Evolutionary conservation across 2,113 vertebrate species (phyloP).

Genomic region (Pygoscelis adeliae): DNA sequence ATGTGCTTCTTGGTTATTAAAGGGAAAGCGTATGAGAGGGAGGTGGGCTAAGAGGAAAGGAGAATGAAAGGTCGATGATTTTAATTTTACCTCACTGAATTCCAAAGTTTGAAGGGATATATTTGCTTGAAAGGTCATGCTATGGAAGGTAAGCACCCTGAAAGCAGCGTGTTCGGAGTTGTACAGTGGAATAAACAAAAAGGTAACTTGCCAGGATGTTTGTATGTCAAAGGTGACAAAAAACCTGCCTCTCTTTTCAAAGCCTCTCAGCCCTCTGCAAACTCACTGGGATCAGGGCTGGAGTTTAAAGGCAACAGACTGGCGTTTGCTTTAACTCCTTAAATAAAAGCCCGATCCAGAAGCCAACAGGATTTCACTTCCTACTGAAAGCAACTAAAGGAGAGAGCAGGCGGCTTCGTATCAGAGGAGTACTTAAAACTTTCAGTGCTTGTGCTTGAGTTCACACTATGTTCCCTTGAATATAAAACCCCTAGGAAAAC

Average conservation of each 20-base stretch:
- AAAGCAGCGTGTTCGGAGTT: not conserved
- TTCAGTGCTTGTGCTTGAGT: not conserved
- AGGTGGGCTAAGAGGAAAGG: slow-evolving; percentile 22
- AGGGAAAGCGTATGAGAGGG: not conserved
- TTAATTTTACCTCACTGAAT: slow-evolving; percentile 64
- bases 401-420: not conserved
- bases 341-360: slow-evolving; percentile 27
- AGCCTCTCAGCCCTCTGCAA: slow-evolving; percentile 61
- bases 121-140: slow-evolving; percentile 56
- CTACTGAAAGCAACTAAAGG: not conserved
- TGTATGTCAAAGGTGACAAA: slow-evolving; percentile 64
- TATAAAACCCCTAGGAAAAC: slow-evolving; percentile 39
- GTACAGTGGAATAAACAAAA: slow-evolving; percentile 63
- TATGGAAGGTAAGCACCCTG: slow-evolving; percentile 51
- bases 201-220: slow-evolving; percentile 57
- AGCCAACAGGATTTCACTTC: slow-evolving; percentile 10
- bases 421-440: slow-evolving; percentile 23
- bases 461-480: not conserved
- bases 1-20: slow-evolving; percentile 64
- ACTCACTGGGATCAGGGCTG: slow-evolving; percentile 35
- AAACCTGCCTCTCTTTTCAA: slow-evolving; percentile 31
- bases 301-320: slow-evolving; percentile 51
- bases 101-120: slow-evolving; percentile 58
- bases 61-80: slow-evolving; percentile 64
- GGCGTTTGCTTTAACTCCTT: slow-evolving; percentile 65